phyloP scores from a whole-genome alignment of 2,888 invertebrate genomes.

The Nomada hirtipes region DNA sequence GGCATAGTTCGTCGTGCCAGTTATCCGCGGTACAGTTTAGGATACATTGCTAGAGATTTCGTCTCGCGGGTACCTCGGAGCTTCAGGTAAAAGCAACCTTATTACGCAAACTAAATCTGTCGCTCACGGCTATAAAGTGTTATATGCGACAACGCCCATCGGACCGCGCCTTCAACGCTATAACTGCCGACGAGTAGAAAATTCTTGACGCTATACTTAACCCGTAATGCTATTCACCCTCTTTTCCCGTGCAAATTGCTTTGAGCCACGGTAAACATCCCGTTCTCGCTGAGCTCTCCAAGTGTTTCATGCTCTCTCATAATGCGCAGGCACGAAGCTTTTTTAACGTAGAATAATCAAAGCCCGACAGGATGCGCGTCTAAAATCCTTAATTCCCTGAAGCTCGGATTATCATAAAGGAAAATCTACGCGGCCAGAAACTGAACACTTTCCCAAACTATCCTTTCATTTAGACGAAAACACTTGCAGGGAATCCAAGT shows the following conservation, averaged over 20 bases:
- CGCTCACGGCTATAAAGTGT: constrained; percentile 35
- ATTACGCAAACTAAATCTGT: constrained; percentile 51
- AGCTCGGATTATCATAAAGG: background rate
- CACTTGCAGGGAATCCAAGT: constrained; percentile 1
- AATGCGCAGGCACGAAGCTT: background rate
- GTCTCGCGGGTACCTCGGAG: background rate
- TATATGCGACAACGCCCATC: constrained; percentile 20
- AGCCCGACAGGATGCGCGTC: background rate
- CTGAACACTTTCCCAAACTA: background rate
- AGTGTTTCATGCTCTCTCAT: background rate
- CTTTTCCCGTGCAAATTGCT: constrained; percentile 19
- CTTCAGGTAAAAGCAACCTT: constrained; percentile 29
- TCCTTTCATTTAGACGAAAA: constrained; percentile 2
- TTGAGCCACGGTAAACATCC: background rate
- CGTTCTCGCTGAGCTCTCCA: too few relatives aligned
- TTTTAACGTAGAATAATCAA: background rate
- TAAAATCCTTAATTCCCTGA: background rate
- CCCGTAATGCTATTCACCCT: constrained; percentile 7
- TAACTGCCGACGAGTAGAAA: constrained; percentile 19
- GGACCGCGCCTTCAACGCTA: constrained; percentile 6
- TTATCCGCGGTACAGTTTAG: background rate
- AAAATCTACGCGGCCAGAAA: background rate
- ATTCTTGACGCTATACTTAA: constrained; percentile 22
- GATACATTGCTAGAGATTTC: constrained; percentile 13
- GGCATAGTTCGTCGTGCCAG: background rate